phyloP scores from a whole-genome alignment of 2,797 vertebrate genomes.

The Pseudochirops cupreus region DNA sequence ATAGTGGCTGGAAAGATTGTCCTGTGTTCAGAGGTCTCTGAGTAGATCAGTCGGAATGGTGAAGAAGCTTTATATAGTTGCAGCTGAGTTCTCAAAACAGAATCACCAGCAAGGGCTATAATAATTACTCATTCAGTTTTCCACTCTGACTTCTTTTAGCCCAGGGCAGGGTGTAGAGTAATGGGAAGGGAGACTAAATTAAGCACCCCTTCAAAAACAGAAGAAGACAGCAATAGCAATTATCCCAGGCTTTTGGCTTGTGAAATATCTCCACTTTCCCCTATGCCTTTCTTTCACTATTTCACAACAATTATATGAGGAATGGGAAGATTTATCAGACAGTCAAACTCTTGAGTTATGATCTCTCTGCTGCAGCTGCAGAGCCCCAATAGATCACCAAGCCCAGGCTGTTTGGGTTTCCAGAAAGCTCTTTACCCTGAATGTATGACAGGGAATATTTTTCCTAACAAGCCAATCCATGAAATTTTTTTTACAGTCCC shows the following conservation, averaged over 20 bases:
- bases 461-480: constrained; percentile 58
- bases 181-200: constrained; percentile 49
- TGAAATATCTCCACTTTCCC: constrained; percentile 65
- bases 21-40: not conserved
- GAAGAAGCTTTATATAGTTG: not conserved
- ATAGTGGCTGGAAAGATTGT: not conserved
- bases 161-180: not conserved
- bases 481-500: constrained; percentile 16
- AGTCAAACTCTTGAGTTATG: constrained; percentile 72
- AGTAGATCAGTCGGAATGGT: not conserved
- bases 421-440: constrained; percentile 63
- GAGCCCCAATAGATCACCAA: constrained; percentile 73
- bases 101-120: not conserved
- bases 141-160: not conserved
- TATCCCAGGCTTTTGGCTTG: constrained; percentile 23
- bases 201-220: constrained; percentile 55
- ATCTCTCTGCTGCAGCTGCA: constrained; percentile 37
- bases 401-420: constrained; percentile 13
- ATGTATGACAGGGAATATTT: constrained; percentile 66
- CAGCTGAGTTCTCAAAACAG: not conserved
- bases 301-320: constrained; percentile 69
- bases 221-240: constrained; percentile 56
- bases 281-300: constrained; percentile 64
- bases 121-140: not conserved
- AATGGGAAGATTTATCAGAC: constrained; percentile 75